A percentile compares a stretch with the other conserved stretches of the same genome.
phyloP scores from a whole-genome alignment of 2,797 vertebrate genomes.

The Nasua narica region DNA sequence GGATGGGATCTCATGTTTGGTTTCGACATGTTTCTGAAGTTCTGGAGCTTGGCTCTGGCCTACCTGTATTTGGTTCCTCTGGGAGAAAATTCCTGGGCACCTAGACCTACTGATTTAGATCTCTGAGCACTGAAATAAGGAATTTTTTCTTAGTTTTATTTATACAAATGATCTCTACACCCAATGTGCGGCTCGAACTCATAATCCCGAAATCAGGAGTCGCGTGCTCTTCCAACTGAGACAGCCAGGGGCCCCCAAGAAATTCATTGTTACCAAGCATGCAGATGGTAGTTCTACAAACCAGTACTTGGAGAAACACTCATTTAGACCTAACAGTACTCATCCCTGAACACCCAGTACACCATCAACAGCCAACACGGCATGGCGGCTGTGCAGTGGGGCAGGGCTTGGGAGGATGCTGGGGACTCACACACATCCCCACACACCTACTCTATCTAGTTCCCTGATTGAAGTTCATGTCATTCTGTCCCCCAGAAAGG shows the following conservation, averaged over 20 bases:
- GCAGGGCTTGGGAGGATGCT: neutral
- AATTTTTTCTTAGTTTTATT: neutral
- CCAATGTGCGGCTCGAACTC: neutral
- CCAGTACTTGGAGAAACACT: neutral
- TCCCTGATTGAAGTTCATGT: neutral
- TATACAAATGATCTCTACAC: neutral
- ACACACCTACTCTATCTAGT: neutral
- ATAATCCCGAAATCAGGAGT: neutral
- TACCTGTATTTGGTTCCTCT: neutral
- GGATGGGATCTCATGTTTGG: neutral
- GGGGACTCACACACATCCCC: neutral
- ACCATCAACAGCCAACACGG: neutral
- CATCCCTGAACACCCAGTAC: neutral
- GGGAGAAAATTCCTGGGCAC: neutral
- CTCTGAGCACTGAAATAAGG: neutral
- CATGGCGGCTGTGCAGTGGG: neutral
- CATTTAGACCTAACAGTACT: neutral
- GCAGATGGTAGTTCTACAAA: neutral
- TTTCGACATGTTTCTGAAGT: neutral
- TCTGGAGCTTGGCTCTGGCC: neutral
- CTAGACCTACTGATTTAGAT: neutral
- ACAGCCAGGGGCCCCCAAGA: neutral
- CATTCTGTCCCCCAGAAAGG: neutral
- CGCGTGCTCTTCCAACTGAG: neutral
- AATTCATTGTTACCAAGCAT: neutral